A percentile compares a stretch with the other conserved stretches of the same genome.
Evolutionary conservation across 2,113 vertebrate genomes (phyloP).

Genomic region (Coregonus clupeaformis): DNA sequence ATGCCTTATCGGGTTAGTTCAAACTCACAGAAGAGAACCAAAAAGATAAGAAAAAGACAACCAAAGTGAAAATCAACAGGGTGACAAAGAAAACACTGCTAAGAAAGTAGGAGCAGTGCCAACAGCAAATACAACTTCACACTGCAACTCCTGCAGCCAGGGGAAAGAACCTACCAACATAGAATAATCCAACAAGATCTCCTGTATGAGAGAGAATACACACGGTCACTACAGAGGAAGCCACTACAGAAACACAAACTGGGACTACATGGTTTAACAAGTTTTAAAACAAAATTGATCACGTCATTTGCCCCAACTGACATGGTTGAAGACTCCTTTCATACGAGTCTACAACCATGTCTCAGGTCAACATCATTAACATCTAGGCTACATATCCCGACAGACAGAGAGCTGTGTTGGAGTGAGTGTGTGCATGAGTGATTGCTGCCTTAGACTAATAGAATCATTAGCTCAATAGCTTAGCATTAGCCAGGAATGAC

Average conservation of each 20-base stretch:
- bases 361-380: too few species aligned
- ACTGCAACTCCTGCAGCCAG: constrained; percentile 69
- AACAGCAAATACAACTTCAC: constrained; percentile 38
- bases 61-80: constrained; percentile 22
- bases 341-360: too few species aligned
- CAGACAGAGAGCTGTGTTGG: background rate
- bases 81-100: constrained; percentile 44
- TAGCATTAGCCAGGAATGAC: background rate
- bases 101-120: constrained; percentile 18
- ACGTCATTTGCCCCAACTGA: too few species aligned
- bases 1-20: constrained; percentile 17
- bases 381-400: background rate
- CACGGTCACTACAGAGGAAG: constrained; percentile 50
- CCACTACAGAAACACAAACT: constrained; percentile 7
- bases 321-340: too few species aligned
- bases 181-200: constrained; percentile 96
- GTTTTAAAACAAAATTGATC: too few species aligned
- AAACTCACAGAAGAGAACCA: background rate
- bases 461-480: background rate
- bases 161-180: constrained; percentile 87
- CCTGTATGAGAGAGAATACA: constrained; percentile 88
- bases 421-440: background rate
- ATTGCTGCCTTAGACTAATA: background rate
- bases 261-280: background rate
- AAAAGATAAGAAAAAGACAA: constrained; percentile 48